phyloP scores from a whole-genome alignment of 2,888 invertebrate species.

The Lithophane socia region DNA sequence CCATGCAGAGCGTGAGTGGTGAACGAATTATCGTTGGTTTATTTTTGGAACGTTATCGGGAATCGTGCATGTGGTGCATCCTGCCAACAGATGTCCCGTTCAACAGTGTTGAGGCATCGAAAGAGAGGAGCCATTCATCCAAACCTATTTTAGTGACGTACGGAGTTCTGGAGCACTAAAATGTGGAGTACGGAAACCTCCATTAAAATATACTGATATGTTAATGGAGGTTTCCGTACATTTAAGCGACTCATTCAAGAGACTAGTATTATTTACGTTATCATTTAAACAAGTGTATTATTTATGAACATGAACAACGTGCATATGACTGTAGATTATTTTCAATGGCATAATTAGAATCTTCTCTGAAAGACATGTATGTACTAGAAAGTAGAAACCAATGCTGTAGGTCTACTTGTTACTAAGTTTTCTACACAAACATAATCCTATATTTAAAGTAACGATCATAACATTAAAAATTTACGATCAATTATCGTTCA shows the following conservation, averaged over 20 bases:
- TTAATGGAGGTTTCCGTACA: no score
- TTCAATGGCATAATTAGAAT: slow-evolving; percentile 24
- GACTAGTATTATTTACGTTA: slow-evolving; percentile 15
- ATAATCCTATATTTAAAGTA: slow-evolving; percentile 47
- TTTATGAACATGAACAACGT: slow-evolving; percentile 12
- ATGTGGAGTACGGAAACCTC: slow-evolving; percentile 61
- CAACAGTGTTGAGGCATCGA: slow-evolving; percentile 71
- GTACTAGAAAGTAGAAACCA: slow-evolving; percentile 40
- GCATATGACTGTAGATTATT: slow-evolving; percentile 8
- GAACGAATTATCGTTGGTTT: slow-evolving; percentile 81
- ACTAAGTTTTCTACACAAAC: slow-evolving; percentile 58
- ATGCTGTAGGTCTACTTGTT: slow-evolving; percentile 54
- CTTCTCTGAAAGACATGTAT: slow-evolving; percentile 24
- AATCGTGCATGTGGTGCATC: slow-evolving; percentile 76
- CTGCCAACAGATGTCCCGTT: slow-evolving; percentile 78
- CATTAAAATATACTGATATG: slow-evolving; percentile 48
- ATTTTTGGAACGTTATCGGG: slow-evolving; percentile 83
- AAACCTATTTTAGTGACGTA: slow-evolving; percentile 64
- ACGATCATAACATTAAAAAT: slow-evolving; percentile 63
- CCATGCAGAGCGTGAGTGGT: slow-evolving; percentile 78
- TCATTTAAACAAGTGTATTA: slow-evolving; percentile 19
- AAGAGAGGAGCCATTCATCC: slow-evolving; percentile 71
- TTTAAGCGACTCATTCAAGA: no score
- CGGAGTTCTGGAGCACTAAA: slow-evolving; percentile 52
- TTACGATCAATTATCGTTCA: slow-evolving; percentile 70